Base-by-base conservation (phyloP, 2,888 invertebrate genomes). In the Ornithoptera priamus region DNA sequence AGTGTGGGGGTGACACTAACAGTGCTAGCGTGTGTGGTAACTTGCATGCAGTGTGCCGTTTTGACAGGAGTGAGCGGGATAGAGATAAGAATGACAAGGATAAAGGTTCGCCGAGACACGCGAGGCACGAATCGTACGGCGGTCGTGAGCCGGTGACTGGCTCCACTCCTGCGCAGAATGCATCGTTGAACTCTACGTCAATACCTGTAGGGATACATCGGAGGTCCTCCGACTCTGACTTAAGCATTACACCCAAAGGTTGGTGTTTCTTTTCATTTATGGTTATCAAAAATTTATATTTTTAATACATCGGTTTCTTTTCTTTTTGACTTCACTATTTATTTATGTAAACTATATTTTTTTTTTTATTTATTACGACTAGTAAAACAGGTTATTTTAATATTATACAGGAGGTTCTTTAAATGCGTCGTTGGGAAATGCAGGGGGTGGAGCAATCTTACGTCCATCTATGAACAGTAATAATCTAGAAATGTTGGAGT, bases 181-280 rank as follows among this genome's bases (percentile, higher is more conserved):
- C 91, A 0, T 86, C 90, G 24, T 82, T 91, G 71, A 87, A 92
- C 79, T 88, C 93, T 50, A 85, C 93, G 5, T 93, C 93, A 0
- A 91, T 92, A 56, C 93, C 85, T 65, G 83, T 85, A 87, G 94
- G 87, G 89, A 96, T 92, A 72, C 95, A 96, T 81, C 93, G 98
- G 67, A 93, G 98, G 76, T 98, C 98, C 5, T 98, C 98, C 3
- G 99, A 98, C 87, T 98, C 98, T 0, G 99, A 99, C 89, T 93
- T 98, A 75, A 98, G 97, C 91, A 95, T 97, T 64, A 97, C 98
- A 17, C 97, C 98, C 6, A 98, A 97, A 96, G 98, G 98, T 98
- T 68, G 75, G 81, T 75, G 24, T 60, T 24, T 12, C 12, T 46
- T 46, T 46, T 12, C 3, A 15, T 1, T 46, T 46, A 46, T 46